Evolutionary conservation across 2,113 vertebrate species (phyloP).

Genomic region (Cephalopterus ornatus): DNA sequence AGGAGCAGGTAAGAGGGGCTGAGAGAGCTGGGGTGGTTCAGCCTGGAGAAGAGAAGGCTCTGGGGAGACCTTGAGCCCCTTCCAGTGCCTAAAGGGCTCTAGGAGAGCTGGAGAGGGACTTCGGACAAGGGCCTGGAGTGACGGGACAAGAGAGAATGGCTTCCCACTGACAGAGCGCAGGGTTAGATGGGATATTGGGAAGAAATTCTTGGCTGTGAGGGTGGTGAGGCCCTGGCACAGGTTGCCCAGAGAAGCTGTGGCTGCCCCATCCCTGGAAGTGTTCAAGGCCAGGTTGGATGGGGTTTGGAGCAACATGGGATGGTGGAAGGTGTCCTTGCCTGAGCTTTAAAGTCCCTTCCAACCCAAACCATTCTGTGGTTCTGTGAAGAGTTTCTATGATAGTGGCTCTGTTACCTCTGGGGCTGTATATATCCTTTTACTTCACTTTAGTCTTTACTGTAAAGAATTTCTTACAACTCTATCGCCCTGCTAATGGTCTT

Average conservation of each 20-base stretch:
- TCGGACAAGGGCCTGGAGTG: neutral
- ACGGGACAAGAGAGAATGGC: neutral
- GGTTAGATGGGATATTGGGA: too few relatives aligned
- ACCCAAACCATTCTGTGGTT: neutral
- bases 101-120: neutral
- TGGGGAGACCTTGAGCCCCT: neutral
- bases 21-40: neutral
- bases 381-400: neutral
- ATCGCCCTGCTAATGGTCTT: neutral
- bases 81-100: neutral
- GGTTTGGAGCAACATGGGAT: accelerated
- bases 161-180: neutral
- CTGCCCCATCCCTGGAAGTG: neutral
- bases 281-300: accelerated
- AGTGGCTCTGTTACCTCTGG: neutral
- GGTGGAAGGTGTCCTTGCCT: neutral
- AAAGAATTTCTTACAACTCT: neutral
- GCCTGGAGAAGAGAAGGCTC: neutral
- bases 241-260: neutral
- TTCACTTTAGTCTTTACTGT: neutral
- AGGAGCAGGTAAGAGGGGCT: neutral
- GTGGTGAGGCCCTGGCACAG: neutral
- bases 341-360: neutral
- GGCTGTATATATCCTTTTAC: neutral
- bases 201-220: neutral